Base-by-base conservation (phyloP, 2,113 vertebrate species). In the Miniopterus natalensis region DNA sequence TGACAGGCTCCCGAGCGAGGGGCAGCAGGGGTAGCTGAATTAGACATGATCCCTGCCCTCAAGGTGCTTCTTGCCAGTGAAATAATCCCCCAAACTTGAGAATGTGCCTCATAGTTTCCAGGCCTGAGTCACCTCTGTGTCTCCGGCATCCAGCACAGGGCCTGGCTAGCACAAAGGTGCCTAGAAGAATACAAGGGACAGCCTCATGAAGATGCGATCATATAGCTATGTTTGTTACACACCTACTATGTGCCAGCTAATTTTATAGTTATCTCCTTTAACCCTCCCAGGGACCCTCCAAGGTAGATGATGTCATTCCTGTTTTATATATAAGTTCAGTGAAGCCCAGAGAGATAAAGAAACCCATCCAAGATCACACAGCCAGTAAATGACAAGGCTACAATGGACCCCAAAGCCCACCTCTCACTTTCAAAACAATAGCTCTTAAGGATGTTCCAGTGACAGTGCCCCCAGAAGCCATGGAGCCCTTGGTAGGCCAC, bases 1-100 rank as follows among this genome's bases (percentile, higher is more conserved):
- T 55, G 84, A 18, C 59, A 0, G 0, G 21, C 10, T 27, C 42
- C 55, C 5, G 0, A 1, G 14, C 5, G 0, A 1, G 14, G 45
- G 27, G 55, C 47, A 31, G 36, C 59, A 57, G 40, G 49, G 6
- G 2, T 9, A 3, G 17, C 49, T 23, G 68, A 18, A 47, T 40
- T 29, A 47, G 18, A 51, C 8, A 3, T 8, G 13, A 1, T 9
- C 47, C 21, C 25, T 25, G 45, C 51, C 59, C 14, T 8, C 4
- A 0, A 2, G 20, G 18, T 75, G 42, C 80, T 27, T 47, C 87
- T 93, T 40, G 12, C 47, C 4, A 4, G 49, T 51, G 42, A 25
- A 11, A 36, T 53, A 9, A 68, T 5, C 9, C 65, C 15, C 40
- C 11, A 3, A 4, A 12, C 29, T 79, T 68, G 6, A 79, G 73